These are phyloP conservation scores for Saturnia japonica DNA, from an alignment of 2,888 invertebrate genomes.

Conservation along the genomic window DNA sequence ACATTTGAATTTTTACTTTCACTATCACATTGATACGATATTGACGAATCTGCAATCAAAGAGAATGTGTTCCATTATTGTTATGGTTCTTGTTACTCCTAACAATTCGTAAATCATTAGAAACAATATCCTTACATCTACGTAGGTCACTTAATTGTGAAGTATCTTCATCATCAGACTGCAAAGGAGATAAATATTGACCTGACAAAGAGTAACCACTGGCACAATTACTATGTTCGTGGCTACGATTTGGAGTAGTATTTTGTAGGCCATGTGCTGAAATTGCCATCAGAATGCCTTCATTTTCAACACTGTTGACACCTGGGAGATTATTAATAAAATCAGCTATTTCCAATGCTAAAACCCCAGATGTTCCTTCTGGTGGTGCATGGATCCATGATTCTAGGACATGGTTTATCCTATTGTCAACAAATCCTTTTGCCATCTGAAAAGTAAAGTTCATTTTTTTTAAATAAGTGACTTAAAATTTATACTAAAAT, in stretches of 20 bases:
- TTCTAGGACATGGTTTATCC: constrained; percentile 86
- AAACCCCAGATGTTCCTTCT: constrained; percentile 56
- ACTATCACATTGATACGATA: constrained; percentile 49
- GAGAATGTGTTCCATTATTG: constrained; percentile 42
- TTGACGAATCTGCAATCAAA: constrained; percentile 49
- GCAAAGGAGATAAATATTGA: constrained; percentile 43
- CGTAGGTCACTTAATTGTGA: constrained; percentile 32
- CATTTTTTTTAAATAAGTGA: not conserved
- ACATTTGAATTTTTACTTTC: constrained; percentile 44
- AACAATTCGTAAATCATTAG: constrained; percentile 47
- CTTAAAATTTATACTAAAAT: not conserved
- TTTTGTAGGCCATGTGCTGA: constrained; percentile 85
- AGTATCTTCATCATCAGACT: constrained; percentile 47
- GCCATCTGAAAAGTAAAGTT: constrained; percentile 70
- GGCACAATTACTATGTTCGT: constrained; percentile 30
- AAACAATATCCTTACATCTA: constrained; percentile 37
- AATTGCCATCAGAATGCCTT: constrained; percentile 88
- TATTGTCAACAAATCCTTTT: constrained; percentile 86
- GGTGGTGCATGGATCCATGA: constrained; percentile 76
- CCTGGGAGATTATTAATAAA: constrained; percentile 80
- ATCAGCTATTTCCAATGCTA: constrained; percentile 74
- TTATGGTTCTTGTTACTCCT: constrained; percentile 49
- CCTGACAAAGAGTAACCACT: constrained; percentile 43
- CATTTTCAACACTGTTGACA: constrained; percentile 84
- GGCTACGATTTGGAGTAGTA: constrained; percentile 48